Conservation (phyloP, 64 coral and sea anemone species). For the Montipora foliosa region DNA sequence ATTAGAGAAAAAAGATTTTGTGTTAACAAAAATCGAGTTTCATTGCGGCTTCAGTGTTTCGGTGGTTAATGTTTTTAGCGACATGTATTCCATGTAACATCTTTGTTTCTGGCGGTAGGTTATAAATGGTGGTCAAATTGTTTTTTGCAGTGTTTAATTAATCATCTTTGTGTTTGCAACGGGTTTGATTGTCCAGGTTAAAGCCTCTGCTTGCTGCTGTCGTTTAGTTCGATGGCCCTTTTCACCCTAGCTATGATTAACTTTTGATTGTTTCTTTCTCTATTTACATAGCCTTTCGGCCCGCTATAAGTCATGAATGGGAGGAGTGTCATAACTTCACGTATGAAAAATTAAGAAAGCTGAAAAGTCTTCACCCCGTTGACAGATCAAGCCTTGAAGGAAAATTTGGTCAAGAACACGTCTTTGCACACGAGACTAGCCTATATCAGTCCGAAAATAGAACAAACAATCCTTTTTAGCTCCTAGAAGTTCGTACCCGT, state of each 20-base stretch:
- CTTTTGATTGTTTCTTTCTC: conserved; percentile 18
- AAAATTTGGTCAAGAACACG: not conserved
- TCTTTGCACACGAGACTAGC: not conserved
- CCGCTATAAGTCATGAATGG: not conserved
- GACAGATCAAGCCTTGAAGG: not conserved
- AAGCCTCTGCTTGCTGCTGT: conserved; percentile 2
- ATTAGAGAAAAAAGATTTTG: too few species aligned
- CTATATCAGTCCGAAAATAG: not conserved
- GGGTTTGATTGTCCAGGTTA: not conserved
- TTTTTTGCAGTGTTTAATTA: not conserved
- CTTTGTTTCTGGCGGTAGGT: not conserved
- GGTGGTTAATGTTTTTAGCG: too few species aligned
- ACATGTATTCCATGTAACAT: not conserved
- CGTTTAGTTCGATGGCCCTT: not conserved
- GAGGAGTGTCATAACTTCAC: conserved; percentile 38
- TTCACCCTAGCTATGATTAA: not conserved
- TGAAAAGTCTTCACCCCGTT: not conserved
- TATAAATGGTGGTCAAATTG: not conserved
- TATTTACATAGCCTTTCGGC: conserved; percentile 30
- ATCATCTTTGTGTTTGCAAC: not conserved
- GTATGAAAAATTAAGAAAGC: not conserved
- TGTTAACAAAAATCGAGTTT: too few species aligned
- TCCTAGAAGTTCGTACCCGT: not conserved
- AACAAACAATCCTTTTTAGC: not conserved
- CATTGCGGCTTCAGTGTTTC: not conserved